Conservation (phyloP, 1,140 invertebrate species). For the Platyura marginata region DNA sequence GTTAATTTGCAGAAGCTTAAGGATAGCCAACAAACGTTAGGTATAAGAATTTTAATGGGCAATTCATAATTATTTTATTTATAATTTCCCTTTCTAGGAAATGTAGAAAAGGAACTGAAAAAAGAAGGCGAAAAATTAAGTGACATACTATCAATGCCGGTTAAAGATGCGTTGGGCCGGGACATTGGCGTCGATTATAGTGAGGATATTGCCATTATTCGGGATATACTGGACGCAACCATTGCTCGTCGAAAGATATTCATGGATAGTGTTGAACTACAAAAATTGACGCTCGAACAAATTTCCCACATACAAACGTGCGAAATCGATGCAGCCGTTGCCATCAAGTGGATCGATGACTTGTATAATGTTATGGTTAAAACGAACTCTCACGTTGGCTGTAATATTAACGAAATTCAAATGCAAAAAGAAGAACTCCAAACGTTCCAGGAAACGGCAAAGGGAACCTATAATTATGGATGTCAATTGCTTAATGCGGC, state of each 20-base stretch:
- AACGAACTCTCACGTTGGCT: slow-evolving; percentile 51
- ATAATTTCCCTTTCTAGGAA: slow-evolving; percentile 24
- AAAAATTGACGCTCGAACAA: slow-evolving; percentile 57
- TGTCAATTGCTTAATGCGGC: slow-evolving; percentile 55
- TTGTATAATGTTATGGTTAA: slow-evolving; percentile 48
- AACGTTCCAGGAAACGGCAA: slow-evolving; percentile 56
- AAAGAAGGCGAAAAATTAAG: slow-evolving; percentile 60
- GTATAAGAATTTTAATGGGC: slow-evolving; percentile 21
- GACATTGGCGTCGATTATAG: slow-evolving; percentile 54
- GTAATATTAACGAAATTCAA: slow-evolving; percentile 51
- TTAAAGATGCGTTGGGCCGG: slow-evolving; percentile 57
- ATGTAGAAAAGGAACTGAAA: slow-evolving; percentile 43
- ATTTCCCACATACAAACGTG: slow-evolving; percentile 52
- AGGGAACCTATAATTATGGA: slow-evolving; percentile 62
- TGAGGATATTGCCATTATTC: slow-evolving; percentile 48
- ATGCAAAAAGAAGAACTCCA: slow-evolving; percentile 54
- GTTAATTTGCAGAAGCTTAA: slow-evolving; percentile 32
- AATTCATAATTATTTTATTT: slow-evolving; percentile 2
- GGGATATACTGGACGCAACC: slow-evolving; percentile 44
- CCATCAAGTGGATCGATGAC: slow-evolving; percentile 54
- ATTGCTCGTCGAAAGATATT: slow-evolving; percentile 43
- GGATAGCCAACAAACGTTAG: slow-evolving; percentile 31
- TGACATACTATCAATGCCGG: slow-evolving; percentile 58
- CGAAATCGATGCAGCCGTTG: slow-evolving; percentile 55
- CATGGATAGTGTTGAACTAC: slow-evolving; percentile 46